phyloP scores from a whole-genome alignment of 2,888 invertebrate species.

The Philhelius pedissequus region DNA sequence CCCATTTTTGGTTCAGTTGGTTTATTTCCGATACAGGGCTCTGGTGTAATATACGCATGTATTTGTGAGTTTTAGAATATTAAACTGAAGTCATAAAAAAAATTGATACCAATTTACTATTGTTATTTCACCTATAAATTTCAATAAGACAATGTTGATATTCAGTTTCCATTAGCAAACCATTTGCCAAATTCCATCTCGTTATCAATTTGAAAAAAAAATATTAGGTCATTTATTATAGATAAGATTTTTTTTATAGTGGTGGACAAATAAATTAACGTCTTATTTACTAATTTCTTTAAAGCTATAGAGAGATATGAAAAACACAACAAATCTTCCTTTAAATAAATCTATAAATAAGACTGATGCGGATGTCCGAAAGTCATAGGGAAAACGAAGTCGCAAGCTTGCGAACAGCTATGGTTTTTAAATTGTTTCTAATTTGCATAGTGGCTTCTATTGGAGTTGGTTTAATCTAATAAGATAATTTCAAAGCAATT shows the following conservation, averaged over 20 bases:
- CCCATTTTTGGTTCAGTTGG: too few species aligned
- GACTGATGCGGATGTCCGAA: not conserved
- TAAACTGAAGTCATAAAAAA: too few species aligned
- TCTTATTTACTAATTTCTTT: not conserved
- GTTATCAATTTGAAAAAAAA: too few species aligned
- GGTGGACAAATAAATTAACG: not conserved
- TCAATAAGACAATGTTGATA: too few species aligned
- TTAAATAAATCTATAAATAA: constrained; percentile 1
- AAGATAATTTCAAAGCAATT: not conserved
- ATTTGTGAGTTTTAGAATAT: too few species aligned
- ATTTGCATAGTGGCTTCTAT: constrained; percentile 7
- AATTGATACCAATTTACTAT: too few species aligned
- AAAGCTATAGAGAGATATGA: not conserved
- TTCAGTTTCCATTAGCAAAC: too few species aligned
- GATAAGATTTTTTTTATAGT: not conserved
- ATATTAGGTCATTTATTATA: not conserved
- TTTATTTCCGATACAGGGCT: too few species aligned
- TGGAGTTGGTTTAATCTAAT: constrained; percentile 24
- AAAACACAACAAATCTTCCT: not conserved
- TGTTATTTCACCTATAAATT: too few species aligned
- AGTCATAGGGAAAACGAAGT: not conserved
- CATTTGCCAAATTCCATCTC: too few species aligned
- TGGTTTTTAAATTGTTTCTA: constrained; percentile 8
- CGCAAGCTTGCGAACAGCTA: not conserved
- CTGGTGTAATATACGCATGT: too few species aligned